These are phyloP conservation scores for Falco biarmicus DNA, from an alignment of 2,797 vertebrate genomes.

Conservation along the genomic window DNA sequence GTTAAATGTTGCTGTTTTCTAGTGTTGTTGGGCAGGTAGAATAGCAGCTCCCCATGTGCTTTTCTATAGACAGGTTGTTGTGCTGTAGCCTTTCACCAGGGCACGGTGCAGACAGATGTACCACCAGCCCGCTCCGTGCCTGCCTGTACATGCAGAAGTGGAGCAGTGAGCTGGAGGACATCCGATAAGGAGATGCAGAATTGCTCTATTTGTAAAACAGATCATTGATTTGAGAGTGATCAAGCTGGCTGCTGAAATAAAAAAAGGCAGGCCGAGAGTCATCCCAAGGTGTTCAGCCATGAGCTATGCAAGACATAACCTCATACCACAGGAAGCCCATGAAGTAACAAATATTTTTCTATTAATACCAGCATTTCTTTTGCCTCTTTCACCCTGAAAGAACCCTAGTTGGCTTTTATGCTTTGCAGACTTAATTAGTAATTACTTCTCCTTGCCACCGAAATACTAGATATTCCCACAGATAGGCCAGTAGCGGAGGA, in stretches of 20 bases:
- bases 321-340: slow-evolving; percentile 62
- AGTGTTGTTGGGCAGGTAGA: neutral
- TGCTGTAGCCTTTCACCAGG: neutral
- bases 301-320: slow-evolving; percentile 50
- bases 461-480: neutral
- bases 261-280: neutral
- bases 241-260: neutral
- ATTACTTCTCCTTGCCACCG: neutral
- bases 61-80: neutral
- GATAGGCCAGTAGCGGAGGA: neutral
- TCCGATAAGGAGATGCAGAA: neutral
- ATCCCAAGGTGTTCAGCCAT: neutral
- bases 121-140: fast-evolving
- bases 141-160: fast-evolving
- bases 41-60: neutral
- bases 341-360: slow-evolving; percentile 69
- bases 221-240: neutral
- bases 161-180: neutral
- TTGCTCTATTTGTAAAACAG: neutral
- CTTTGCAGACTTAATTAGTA: neutral
- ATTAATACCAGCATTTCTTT: slow-evolving; percentile 59
- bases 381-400: slow-evolving; percentile 45
- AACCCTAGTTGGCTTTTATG: neutral
- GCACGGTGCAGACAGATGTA: neutral
- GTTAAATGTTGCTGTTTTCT: neutral